phyloP scores from a whole-genome alignment of 1,140 invertebrate genomes.

The Drosophila pseudoobscura region DNA sequence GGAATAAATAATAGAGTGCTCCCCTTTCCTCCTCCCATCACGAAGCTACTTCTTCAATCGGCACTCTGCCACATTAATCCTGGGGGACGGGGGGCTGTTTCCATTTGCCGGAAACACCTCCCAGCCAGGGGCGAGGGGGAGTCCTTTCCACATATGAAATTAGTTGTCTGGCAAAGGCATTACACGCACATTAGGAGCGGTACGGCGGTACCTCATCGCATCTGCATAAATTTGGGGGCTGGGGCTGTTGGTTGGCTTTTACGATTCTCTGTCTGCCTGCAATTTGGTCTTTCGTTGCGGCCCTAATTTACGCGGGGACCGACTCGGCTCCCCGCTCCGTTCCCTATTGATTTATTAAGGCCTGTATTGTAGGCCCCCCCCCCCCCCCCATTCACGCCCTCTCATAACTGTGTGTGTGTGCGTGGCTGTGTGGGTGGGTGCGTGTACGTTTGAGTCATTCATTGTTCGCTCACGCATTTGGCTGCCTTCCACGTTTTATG shows the following conservation, averaged over 20 bases:
- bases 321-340: not conserved
- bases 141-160: conserved; percentile 15
- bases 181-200: conserved; percentile 28
- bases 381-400: conserved; percentile 28
- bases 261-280: conserved; percentile 30
- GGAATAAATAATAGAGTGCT: no score
- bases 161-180: conserved; percentile 20
- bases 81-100: no score
- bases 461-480: conserved; percentile 45
- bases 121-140: no score
- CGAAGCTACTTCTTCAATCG: no score
- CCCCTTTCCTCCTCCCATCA: no score
- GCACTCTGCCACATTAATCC: no score
- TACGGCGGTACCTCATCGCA: conserved; percentile 31
- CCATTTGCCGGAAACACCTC: not conserved
- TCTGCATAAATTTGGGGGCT: conserved; percentile 40
- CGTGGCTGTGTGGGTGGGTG: conserved; percentile 9
- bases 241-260: conserved; percentile 4
- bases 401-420: conserved; percentile 35
- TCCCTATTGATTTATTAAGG: conserved; percentile 55
- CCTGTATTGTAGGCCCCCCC: conserved; percentile 5
- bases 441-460: conserved; percentile 41
- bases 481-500: conserved; percentile 32
- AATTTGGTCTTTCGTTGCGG: conserved; percentile 23
- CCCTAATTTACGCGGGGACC: conserved; percentile 28